Evolutionary conservation across 2,113 vertebrate species (phyloP).

Genomic region (Rhadina sibilatrix): DNA sequence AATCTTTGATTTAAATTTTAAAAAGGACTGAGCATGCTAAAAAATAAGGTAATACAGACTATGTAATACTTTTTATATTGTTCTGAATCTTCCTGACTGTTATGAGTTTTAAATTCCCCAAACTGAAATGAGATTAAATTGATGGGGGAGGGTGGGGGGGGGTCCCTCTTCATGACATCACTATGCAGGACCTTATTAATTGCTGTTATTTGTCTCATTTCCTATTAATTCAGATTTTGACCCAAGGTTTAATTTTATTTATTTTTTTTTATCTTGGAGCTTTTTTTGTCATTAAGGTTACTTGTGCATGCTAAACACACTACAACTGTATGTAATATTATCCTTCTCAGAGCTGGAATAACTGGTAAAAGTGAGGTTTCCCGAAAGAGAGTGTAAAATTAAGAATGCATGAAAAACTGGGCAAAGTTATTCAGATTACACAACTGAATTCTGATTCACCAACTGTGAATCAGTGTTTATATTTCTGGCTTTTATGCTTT

Average conservation of each 20-base stretch:
- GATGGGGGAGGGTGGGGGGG: fast-evolving
- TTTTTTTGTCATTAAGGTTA: neutral
- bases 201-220: neutral
- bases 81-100: neutral
- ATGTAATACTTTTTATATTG: neutral
- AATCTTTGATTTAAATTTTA: neutral
- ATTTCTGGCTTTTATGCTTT: neutral
- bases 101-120: neutral
- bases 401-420: neutral
- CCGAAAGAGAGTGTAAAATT: neutral
- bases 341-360: neutral
- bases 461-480: neutral
- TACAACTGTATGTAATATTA: neutral
- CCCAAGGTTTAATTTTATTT: neutral
- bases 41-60: neutral
- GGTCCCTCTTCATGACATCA: neutral
- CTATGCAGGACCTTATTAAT: neutral
- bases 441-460: neutral
- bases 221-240: neutral
- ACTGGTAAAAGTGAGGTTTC: neutral
- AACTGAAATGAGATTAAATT: neutral
- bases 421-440: neutral
- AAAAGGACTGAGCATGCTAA: neutral
- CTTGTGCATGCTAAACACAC: neutral
- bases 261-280: neutral